Percentiles rank a stretch among this genome's conserved stretches.
Evolutionary conservation across 2,888 invertebrate genomes (phyloP).

Genomic region (Phorcus lineatus): DNA sequence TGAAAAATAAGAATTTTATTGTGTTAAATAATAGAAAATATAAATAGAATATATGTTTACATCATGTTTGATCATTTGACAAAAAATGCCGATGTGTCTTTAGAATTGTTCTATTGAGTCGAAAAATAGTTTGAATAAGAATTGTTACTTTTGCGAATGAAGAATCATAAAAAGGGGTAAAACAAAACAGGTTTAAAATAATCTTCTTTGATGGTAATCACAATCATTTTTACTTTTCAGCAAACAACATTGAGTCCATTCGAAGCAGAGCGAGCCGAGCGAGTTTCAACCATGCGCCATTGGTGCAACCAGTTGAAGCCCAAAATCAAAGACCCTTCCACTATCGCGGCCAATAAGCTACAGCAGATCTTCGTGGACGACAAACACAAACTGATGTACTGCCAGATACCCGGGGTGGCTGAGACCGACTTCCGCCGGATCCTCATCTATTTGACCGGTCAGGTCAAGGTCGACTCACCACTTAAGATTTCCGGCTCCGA

Average conservation of each 20-base stretch:
- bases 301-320: slow-evolving; percentile 42
- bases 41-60: too few relatives aligned
- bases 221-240: background rate
- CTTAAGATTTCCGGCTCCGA: slow-evolving; percentile 40
- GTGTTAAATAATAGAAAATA: too few relatives aligned
- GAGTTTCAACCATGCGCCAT: slow-evolving; percentile 36
- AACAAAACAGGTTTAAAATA: background rate
- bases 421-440: slow-evolving; percentile 96
- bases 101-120: too few relatives aligned
- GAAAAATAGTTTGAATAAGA: too few relatives aligned
- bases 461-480: slow-evolving; percentile 38
- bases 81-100: too few relatives aligned
- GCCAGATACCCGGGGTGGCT: slow-evolving; percentile 92
- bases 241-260: background rate
- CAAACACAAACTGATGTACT: slow-evolving; percentile 88
- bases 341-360: slow-evolving; percentile 33
- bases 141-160: too few relatives aligned
- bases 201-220: background rate
- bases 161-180: too few relatives aligned
- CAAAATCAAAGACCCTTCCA: slow-evolving; percentile 15
- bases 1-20: too few relatives aligned
- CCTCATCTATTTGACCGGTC: slow-evolving; percentile 85
- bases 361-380: slow-evolving; percentile 81
- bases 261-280: slow-evolving; percentile 9
- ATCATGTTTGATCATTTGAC: too few relatives aligned